These are phyloP conservation scores for Himalopsyche japonica DNA, from an alignment of 2,888 invertebrate genomes.

Conservation along the genomic window DNA sequence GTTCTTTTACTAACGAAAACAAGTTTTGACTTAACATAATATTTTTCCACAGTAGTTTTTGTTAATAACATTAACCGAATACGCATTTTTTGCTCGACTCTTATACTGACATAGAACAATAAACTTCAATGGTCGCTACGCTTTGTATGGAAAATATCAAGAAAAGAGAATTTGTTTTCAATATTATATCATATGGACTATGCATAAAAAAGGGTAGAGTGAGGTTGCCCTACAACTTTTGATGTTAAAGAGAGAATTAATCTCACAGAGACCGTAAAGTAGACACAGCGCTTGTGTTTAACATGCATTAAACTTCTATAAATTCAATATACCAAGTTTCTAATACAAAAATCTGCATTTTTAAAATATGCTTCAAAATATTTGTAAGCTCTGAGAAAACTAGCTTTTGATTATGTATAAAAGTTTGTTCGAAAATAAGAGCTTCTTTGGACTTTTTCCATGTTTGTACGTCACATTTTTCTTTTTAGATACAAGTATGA, in stretches of 20 bases:
- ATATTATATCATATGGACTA: background rate
- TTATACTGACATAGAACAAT: too few species aligned
- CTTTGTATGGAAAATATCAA: too few species aligned
- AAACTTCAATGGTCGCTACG: too few species aligned
- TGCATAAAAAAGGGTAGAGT: background rate
- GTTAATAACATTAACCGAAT: too few species aligned
- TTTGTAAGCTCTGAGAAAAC: background rate
- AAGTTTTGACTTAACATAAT: too few species aligned
- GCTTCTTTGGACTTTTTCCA: too few species aligned
- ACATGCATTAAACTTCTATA: background rate
- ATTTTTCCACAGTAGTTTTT: too few species aligned
- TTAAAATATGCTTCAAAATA: background rate
- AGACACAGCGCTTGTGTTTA: background rate
- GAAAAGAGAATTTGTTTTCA: background rate
- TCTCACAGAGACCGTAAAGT: slow-evolving; percentile 2
- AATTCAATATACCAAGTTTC: background rate
- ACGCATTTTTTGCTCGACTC: too few species aligned
- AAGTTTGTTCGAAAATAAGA: too few species aligned
- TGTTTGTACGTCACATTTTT: too few species aligned
- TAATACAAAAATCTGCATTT: background rate
- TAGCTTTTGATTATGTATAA: background rate
- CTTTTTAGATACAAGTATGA: too few species aligned
- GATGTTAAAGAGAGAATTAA: slow-evolving; percentile 10
- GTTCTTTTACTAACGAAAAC: too few species aligned
- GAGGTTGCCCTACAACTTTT: background rate